Base-by-base conservation (phyloP, 2,797 vertebrate genomes). In the Mergus octosetaceus region DNA sequence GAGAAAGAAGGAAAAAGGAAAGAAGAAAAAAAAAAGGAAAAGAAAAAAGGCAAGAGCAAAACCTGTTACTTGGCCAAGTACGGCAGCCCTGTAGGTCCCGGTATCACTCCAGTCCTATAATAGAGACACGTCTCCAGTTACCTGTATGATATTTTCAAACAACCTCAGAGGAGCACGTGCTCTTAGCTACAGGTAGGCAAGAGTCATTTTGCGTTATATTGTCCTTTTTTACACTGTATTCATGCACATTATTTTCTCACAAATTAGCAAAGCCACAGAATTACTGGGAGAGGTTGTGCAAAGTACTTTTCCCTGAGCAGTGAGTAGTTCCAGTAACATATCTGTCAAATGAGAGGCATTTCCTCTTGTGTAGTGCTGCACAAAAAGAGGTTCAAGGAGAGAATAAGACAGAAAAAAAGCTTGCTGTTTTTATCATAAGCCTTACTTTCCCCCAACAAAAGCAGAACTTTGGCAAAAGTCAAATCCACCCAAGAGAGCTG, bases 131-230 rank as follows among this genome's bases (percentile, higher is more conserved):
- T 6, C 49, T 43, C 62, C 34, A 0, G 0, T 56, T 56, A 21
- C 22, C 15, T 6, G 24, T 8, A 20, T 5, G 51, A 6, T 28
- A 41, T 34, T 53, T 41, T 32, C 34, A 4, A 1, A 56, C 17
- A 34, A 30, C 66, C 54, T 18, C 30, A 64, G 27, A 82, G 13
- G 49, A n/a, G 16, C 1, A 0, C 8, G 11, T 85, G 53, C 43
- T 7, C 49, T 18, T 30, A 61, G n/a, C 73, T 73, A 11, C 0
- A 0, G 9, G 36, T 2, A 38, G 36, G 25, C 28, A 54, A 62
- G 7, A 45, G 13, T 25, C 2, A 5, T 16, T 11, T 53, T 24
- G 70, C n/a, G 16, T 24, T 17, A 28, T 41, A 15, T 27, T 9
- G 3, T n/a, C 51, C 53, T 32, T 77, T 21, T 39, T 53, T 27